Evolutionary conservation across 2,797 vertebrate genomes (phyloP).

Genomic region (Sylvia borin): DNA sequence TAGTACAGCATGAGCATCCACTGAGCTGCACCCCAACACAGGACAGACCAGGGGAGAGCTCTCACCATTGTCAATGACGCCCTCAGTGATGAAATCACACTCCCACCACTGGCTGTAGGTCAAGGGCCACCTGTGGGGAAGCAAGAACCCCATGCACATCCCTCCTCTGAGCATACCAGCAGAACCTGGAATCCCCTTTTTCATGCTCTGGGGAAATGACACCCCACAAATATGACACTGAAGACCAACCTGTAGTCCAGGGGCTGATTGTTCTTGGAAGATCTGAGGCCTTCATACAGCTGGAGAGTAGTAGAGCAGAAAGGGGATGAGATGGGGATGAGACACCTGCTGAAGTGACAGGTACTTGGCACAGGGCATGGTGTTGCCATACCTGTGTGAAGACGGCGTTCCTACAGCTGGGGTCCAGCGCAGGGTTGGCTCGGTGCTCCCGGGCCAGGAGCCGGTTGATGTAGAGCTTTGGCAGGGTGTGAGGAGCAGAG

Average conservation of each 20-base stretch:
- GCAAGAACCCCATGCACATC: background rate
- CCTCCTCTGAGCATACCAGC: background rate
- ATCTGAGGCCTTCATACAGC: constrained; percentile 93
- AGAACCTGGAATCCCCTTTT: background rate
- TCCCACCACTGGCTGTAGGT: constrained; percentile 96
- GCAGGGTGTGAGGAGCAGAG: constrained; percentile 84
- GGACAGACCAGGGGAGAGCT: background rate
- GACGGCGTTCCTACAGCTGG: constrained; percentile 86
- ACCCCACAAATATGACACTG: background rate
- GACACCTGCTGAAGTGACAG: background rate
- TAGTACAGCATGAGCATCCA: fast-evolving
- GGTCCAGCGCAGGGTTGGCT: constrained; percentile 86
- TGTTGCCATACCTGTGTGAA: constrained; percentile 86
- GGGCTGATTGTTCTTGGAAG: constrained; percentile 89
- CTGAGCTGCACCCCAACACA: background rate
- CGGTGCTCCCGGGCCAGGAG: constrained; percentile 92
- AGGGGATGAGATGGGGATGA: background rate
- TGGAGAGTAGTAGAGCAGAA: constrained; percentile 26
- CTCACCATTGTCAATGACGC: constrained; percentile 92
- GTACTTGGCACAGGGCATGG: background rate
- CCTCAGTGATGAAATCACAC: constrained; percentile 94
- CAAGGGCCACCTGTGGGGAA: constrained; percentile 86
- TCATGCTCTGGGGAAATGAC: fast-evolving
- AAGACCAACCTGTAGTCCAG: constrained; percentile 91
- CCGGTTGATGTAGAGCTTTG: constrained; percentile 92